Evolutionary conservation across 30 jellyfish, hydroid and myxozoan genomes (phyloP), one percentile per base, ranked within the genome.

Genomic region (Aurelia aurita): DNA sequence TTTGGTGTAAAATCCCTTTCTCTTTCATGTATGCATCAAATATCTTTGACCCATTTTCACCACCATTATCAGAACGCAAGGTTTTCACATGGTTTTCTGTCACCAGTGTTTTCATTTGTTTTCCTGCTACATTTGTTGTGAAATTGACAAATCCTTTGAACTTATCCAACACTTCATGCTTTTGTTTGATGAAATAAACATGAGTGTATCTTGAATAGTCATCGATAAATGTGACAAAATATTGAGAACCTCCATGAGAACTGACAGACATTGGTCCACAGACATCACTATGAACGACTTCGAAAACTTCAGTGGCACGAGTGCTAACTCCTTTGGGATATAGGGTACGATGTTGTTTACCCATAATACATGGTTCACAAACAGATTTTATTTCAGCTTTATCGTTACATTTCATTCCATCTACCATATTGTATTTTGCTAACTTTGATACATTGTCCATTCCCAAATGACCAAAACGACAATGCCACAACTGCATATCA

Each of bases 1-100:
- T 44, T 19, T 79, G 63, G 28, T 67, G 90, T 23, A 46, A 43
- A 11, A 79, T 62, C 65, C 82, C 82, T 25, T 25, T 46, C 16
- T 79, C 82, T 53, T 46, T 63, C 73, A 64, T 43, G 63, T 63
- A 61, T 63, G 51, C 31, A 14, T 31, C 73, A 67, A 79, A 64
- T 27, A 18, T 73, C 9, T 23, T 62, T 34, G 82, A 79, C 32
- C 74, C 45, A 63, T 60, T 62, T 79, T 79, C 90, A 63, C 82
- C 90, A 62, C 82, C 82, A 79, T 79, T 79, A 44, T 79, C 90
- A 12, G 90, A 44, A 29, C 76, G 86, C 8, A 77, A 32, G 7
- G 6, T 43, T 43, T 79, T 62, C 3, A 79, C 90, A n/a, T n/a
- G n/a, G n/a, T n/a, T n/a, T n/a, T n/a, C n/a, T n/a, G n/a, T n/a